Evolutionary conservation across 2,888 invertebrate species (phyloP), one percentile per base, ranked within the genome.

Genomic region (Apomyelois bistriatella): DNA sequence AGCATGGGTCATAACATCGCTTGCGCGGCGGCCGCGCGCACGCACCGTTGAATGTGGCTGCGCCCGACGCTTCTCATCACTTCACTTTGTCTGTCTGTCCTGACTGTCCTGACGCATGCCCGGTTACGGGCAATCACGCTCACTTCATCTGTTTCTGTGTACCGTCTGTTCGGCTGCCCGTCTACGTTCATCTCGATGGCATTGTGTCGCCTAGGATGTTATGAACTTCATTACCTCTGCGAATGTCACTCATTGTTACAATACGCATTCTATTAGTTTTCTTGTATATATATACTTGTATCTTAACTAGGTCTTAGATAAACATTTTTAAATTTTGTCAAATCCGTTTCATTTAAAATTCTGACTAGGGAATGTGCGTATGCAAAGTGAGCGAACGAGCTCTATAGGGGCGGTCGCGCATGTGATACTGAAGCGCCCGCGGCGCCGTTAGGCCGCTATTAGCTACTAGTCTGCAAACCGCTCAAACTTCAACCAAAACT

Each of bases 1-100:
- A 88, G 89, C 89, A 89, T 89, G 89, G 86, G 89, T 87, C 87
- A 87, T 85, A n/a, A 85, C 85, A 86, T 88, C 81, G 88, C 88
- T 88, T 88, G 87, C 85, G 86, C 88, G 83, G 82, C 84, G 86
- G 85, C 87, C 87, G 86, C 82, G 84, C 85, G 85, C 86, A 82
- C 88, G 86, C 87, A 83, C 85, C 87, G 87, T 86, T 89, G 77
- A 83, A 87, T 89, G 89, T 89, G 89, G 88, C 89, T 89, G 89
- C 85, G 88, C 88, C 89, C 89, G 88, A 88, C 72, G 89, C 89
- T 89, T 90, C 76, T 88, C 89, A 89, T 89, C 85, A 85, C 86
- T 87, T 90, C 89, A 89, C 88, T 88, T 82, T 86, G 85, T 88
- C 85, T 86, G 85, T 88, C 85, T 88, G 87, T 88, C 75, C 88